Percentiles rank a stretch among this genome's conserved stretches.
Conservation (phyloP, 2,113 vertebrate genomes). For the Lichenostomus cassidix region DNA sequence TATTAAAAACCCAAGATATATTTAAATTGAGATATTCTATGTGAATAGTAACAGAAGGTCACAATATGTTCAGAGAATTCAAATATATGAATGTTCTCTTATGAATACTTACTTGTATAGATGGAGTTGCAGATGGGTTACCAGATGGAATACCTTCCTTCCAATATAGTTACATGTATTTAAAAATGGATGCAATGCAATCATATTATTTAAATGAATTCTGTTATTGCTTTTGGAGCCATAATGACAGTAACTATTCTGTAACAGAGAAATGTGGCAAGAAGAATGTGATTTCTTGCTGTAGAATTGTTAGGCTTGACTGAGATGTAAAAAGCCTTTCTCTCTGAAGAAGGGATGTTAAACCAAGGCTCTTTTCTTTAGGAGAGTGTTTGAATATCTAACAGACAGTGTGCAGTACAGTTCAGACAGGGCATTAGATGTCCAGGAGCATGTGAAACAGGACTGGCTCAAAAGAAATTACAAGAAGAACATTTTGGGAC, state of each 20-base stretch:
- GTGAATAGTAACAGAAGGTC: conserved; percentile 67
- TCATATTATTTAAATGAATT: conserved; percentile 43
- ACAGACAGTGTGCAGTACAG: not conserved
- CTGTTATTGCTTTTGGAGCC: conserved; percentile 47
- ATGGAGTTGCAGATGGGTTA: conserved; percentile 59
- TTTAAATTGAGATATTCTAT: conserved; percentile 33
- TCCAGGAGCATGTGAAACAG: not conserved
- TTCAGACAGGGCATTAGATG: not conserved
- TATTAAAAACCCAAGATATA: conserved; percentile 42
- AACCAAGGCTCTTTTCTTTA: not conserved
- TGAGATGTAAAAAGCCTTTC: not conserved
- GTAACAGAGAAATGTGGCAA: not conserved
- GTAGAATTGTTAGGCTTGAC: not conserved
- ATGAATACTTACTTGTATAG: conserved; percentile 26
- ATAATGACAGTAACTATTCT: conserved; percentile 31
- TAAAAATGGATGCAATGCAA: conserved; percentile 35
- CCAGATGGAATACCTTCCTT: conserved; percentile 63
- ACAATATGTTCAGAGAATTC: conserved; percentile 61
- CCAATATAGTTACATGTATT: conserved; percentile 7
- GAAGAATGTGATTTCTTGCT: not conserved
- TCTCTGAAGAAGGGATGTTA: not conserved
- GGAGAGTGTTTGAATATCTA: not conserved
- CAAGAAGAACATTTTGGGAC: not conserved
- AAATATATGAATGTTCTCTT: conserved; percentile 64
- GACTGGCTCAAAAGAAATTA: not conserved